Evolutionary conservation across 1,140 invertebrate species (phyloP).

Genomic region (Choristoneura fumiferana): DNA sequence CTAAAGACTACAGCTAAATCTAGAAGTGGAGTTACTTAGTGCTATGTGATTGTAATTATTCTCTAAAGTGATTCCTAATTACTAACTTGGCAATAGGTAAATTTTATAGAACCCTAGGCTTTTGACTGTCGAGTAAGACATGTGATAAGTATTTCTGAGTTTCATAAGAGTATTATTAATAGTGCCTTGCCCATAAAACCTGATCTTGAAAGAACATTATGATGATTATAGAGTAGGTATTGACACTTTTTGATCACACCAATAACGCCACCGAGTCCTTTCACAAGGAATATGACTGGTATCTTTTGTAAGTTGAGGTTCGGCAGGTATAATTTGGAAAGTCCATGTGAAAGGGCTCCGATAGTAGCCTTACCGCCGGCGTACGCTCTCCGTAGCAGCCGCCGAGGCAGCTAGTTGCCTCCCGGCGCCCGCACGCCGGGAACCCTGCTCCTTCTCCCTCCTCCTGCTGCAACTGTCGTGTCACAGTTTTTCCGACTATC

Average conservation of each 20-base stretch:
- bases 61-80: not conserved
- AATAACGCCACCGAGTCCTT: too few species aligned
- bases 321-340: not conserved
- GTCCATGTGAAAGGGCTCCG: conserved; percentile 18
- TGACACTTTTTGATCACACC: too few species aligned
- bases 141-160: not conserved
- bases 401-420: conserved; percentile 79
- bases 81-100: not conserved
- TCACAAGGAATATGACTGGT: too few species aligned
- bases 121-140: not conserved
- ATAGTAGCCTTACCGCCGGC: conserved; percentile 78
- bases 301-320: too few species aligned
- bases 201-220: too few species aligned
- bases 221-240: too few species aligned
- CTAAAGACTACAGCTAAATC: conserved; percentile 13
- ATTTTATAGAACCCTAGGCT: not conserved
- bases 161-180: not conserved
- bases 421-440: conserved; percentile 70
- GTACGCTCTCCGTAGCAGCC: conserved; percentile 80
- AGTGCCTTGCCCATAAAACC: not conserved
- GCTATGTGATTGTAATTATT: conserved; percentile 3
- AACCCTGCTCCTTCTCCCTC: conserved; percentile 71
- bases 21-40: conserved; percentile 13
- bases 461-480: conserved; percentile 72
- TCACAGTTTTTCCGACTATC: conserved; percentile 41